These are phyloP conservation scores for Microchirus variegatus DNA, from an alignment of 2,797 vertebrate genomes.

Conservation along the genomic window DNA sequence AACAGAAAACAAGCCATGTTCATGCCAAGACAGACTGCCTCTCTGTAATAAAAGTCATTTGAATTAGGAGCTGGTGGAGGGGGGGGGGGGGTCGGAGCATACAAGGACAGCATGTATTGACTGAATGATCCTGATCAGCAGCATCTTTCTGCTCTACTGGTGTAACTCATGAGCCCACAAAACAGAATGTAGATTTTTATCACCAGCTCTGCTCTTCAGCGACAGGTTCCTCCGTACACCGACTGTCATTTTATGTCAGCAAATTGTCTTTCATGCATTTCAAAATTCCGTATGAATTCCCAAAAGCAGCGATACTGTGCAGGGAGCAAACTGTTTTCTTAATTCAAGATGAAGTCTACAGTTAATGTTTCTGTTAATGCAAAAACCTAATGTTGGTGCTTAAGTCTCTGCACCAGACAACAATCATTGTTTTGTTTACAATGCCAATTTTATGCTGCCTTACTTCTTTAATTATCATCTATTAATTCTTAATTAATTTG, in stretches of 20 bases:
- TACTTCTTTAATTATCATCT: too few species aligned
- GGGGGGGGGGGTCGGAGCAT: conserved; percentile 19
- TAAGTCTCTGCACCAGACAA: too few species aligned
- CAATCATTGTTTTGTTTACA: too few species aligned
- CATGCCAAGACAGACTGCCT: conserved; percentile 17
- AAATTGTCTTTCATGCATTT: not conserved
- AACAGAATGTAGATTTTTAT: conserved; percentile 10
- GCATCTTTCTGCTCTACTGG: conserved; percentile 31
- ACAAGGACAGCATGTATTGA: conserved; percentile 36
- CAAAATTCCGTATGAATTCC: too few species aligned
- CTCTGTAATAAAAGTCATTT: conserved; percentile 12
- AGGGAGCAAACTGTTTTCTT: not conserved
- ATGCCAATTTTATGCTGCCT: too few species aligned
- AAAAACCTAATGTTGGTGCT: not conserved
- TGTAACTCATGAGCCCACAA: conserved; percentile 29
- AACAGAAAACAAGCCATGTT: not conserved
- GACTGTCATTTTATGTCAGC: not conserved
- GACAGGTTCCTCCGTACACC: not conserved
- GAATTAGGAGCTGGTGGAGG: not conserved
- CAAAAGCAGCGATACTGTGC: too few species aligned
- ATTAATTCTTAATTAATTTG: too few species aligned
- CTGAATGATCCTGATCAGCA: conserved; percentile 32
- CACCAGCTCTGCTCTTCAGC: not conserved
- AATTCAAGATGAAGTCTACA: not conserved
- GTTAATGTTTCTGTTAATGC: not conserved